phyloP scores from a whole-genome alignment of 2,797 vertebrate species.

The Xiphorhynchus erythropygius region DNA sequence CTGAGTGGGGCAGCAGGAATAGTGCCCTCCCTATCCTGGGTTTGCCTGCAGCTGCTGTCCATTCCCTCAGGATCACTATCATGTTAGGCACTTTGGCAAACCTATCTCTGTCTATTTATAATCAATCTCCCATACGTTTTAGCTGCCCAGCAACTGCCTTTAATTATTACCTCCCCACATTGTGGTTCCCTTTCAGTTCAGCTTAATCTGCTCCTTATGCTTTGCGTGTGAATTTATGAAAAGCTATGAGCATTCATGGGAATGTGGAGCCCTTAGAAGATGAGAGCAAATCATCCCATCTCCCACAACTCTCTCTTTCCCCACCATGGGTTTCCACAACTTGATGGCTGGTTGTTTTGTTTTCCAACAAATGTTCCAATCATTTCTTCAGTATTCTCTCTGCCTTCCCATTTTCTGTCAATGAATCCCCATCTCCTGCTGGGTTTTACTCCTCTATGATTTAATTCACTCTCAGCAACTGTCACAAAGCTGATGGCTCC shows the following conservation, averaged over 20 bases:
- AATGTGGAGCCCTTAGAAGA: conserved; percentile 33
- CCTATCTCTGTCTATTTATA: conserved; percentile 13
- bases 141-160: conserved; percentile 25
- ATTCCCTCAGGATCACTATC: neutral
- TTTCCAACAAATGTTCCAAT: conserved; percentile 25
- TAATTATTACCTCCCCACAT: conserved; percentile 38
- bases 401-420: conserved; percentile 50
- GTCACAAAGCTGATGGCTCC: conserved; percentile 8
- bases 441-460: conserved; percentile 35
- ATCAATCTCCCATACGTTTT: neutral
- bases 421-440: neutral
- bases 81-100: neutral
- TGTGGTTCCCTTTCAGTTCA: conserved; percentile 41
- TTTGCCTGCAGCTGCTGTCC: neutral
- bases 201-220: conserved; percentile 60
- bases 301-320: conserved; percentile 62
- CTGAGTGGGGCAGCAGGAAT: neutral
- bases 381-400: conserved; percentile 3
- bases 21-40: neutral
- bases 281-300: conserved; percentile 15
- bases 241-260: conserved; percentile 47
- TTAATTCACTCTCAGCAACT: conserved; percentile 45
- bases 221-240: conserved; percentile 48
- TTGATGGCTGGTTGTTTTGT: neutral
- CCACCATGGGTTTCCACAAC: conserved; percentile 17